Evolutionary conservation across 2,113 vertebrate species (phyloP), one percentile per base, ranked within the genome.

Genomic region (Tricholaema leucomelas): DNA sequence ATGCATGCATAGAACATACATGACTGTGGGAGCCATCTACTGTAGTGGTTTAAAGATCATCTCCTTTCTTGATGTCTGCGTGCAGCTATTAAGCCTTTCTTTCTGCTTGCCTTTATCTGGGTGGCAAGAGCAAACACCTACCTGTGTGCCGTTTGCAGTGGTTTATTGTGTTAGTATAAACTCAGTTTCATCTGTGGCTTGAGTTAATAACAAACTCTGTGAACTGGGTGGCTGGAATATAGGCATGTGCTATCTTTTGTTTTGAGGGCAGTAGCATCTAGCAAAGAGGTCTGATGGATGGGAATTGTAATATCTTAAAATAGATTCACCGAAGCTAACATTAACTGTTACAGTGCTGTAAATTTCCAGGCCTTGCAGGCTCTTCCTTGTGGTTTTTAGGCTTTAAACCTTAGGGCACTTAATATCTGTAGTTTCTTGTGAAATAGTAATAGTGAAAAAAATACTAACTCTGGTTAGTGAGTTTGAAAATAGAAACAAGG

Each of bases 261-360:
- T 82, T 64, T 85, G 59, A 64, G 60, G 50, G 33, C 55, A 77
- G 33, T 50, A 61, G 56, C 10, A 10, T 66, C 55, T 72, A 80
- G 52, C 38, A 81, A 77, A 77, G 85, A 72, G 38, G 24, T 60
- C 56, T 93, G 72, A 85, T 70, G 87, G 66, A 84, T 93, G 63
- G 46, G 52, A 89, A 82, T 91, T 88, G 65, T 88, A 77, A 25
- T 80, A 52, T 93, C 78, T 73, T 83, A 70, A 70, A 92, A 69
- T 63, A 91, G 87, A 73, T 87, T 84, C 19, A 46, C 28, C 33
- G 75, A 21, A 50, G 23, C 73, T 85, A 60, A 30, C 21, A 18
- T 72, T 94, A 88, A 87, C 63, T 16, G 21, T 91, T 91, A 31
- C 6, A 63, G 1, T 54, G 15, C 52, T 90, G 58, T 80, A 59